A percentile compares a stretch with the other conserved stretches of the same genome.
phyloP scores from a whole-genome alignment of 1,140 invertebrate species.

The Scaptomyza graminum region DNA sequence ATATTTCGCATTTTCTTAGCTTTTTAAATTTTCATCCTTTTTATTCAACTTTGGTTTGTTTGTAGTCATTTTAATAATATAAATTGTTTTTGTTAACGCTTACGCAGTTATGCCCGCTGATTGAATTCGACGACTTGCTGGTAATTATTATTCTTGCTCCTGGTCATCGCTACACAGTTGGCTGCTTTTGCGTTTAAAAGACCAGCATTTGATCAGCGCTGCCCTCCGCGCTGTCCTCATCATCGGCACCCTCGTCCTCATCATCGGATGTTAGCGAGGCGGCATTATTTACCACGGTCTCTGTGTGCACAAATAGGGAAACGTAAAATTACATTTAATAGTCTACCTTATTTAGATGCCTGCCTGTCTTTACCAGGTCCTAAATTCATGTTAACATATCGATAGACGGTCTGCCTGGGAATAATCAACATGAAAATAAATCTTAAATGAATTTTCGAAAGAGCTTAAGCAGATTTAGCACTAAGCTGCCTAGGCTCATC shows the following conservation, averaged over 20 bases:
- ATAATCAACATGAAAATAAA: slow-evolving; percentile 39
- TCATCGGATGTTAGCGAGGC: slow-evolving; percentile 86
- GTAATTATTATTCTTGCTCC: background rate
- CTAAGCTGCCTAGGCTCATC: slow-evolving; percentile 22
- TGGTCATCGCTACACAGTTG: background rate
- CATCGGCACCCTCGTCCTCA: slow-evolving; percentile 88
- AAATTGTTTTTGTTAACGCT: slow-evolving; percentile 63
- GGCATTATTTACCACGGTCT: slow-evolving; percentile 86
- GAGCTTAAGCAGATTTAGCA: slow-evolving; percentile 23
- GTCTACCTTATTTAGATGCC: background rate
- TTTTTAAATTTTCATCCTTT: slow-evolving; percentile 22
- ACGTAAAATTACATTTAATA: slow-evolving; percentile 56
- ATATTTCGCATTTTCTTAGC: slow-evolving; percentile 34
- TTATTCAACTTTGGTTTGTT: slow-evolving; percentile 52
- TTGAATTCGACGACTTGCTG: slow-evolving; percentile 52
- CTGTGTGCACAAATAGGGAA: slow-evolving; percentile 83
- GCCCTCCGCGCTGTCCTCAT: slow-evolving; percentile 89
- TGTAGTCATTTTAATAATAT: slow-evolving; percentile 67
- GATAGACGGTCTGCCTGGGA: background rate
- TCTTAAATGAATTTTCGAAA: slow-evolving; percentile 37
- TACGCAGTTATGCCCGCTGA: slow-evolving; percentile 59
- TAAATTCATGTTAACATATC: slow-evolving; percentile 9
- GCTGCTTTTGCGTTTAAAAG: slow-evolving; percentile 86
- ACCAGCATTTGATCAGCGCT: slow-evolving; percentile 91
- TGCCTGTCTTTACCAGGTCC: too few relatives aligned